phyloP scores from a whole-genome alignment of 2,888 invertebrate species.

The Trilocha varians region DNA sequence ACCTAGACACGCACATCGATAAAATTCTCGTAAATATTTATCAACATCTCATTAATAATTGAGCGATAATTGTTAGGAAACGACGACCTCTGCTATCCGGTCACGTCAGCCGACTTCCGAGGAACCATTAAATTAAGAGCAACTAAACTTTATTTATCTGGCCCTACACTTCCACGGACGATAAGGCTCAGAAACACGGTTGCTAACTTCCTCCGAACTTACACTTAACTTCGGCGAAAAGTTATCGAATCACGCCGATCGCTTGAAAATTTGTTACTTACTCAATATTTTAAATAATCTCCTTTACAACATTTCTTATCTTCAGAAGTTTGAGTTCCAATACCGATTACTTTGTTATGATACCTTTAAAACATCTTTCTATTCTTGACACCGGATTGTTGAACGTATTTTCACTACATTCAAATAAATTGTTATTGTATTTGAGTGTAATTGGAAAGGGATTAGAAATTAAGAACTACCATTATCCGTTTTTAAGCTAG shows the following conservation, averaged over 20 bases:
- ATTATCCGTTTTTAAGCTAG: no score
- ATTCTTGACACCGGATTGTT: background rate
- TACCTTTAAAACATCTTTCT: background rate
- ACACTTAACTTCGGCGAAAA: constrained; percentile 48
- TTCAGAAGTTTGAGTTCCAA: constrained; percentile 33
- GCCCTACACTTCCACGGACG: constrained; percentile 62
- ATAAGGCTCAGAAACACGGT: constrained; percentile 63
- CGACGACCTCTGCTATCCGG: constrained; percentile 35
- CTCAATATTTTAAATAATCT: constrained; percentile 63
- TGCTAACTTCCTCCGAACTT: constrained; percentile 49
- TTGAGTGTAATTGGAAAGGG: no score
- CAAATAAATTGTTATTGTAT: no score
- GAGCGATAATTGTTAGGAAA: constrained; percentile 44
- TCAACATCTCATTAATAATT: constrained; percentile 36
- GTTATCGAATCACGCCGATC: constrained; percentile 66
- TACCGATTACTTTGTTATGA: constrained; percentile 12
- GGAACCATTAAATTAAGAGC: constrained; percentile 68
- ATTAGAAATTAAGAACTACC: no score
- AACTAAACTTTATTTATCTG: constrained; percentile 70
- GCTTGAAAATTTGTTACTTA: constrained; percentile 65
- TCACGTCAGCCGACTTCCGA: constrained; percentile 59
- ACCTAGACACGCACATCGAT: background rate
- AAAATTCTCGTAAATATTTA: constrained; percentile 7
- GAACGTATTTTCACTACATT: background rate
- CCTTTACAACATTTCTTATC: constrained; percentile 48